Base-by-base conservation (phyloP, 2,888 invertebrate species). In the Netelia inedita region DNA sequence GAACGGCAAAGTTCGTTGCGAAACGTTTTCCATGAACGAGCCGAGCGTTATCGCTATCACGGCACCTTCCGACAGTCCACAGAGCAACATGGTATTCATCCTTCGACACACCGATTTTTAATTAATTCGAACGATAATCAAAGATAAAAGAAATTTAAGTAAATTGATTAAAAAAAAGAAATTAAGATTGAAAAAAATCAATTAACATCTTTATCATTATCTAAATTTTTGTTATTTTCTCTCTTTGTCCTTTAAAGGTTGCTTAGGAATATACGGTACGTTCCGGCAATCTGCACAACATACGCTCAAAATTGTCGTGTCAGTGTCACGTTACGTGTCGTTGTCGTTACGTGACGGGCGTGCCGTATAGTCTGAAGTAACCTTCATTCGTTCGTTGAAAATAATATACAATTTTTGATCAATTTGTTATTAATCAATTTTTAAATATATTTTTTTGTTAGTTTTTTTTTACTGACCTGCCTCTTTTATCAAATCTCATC, bases 1-100 rank as follows among this genome's bases (percentile, higher is more conserved):
- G 65, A 74, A 83, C 2, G 83, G 83, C 10, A 86, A 46, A 16
- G 63, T 83, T 59, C 81, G 71, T 8, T 73, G 46, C 5, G 86
- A 73, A 9, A 85, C 76, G 23, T 83, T 68, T 21, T 16, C 66
- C 59, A 83, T 19, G 43, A 83, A 75, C 8, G 83, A 79, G 3
- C 79, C 78, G 53, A 74, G n/a, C 8, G 75, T 83, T 75, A 79
- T 65, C 41, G 75, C 50, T 9, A 80, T 9, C 3, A 76, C 79
- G n/a, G 82, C 83, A n/a, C 75, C 43, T 78, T 55, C 73, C 21
- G 71, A 41, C n/a, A 85, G 50, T 50, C 63, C 72, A 19, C 53
- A 53, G 68, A 73, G 68, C 10, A 78, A 28, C 21, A 82, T 53
- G 1, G 82, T 79, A 73, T 79, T 83, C 16, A 14, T 43, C 74